Conservation (phyloP, 2,797 vertebrate species). For the Enteromius unitaeniatus region DNA sequence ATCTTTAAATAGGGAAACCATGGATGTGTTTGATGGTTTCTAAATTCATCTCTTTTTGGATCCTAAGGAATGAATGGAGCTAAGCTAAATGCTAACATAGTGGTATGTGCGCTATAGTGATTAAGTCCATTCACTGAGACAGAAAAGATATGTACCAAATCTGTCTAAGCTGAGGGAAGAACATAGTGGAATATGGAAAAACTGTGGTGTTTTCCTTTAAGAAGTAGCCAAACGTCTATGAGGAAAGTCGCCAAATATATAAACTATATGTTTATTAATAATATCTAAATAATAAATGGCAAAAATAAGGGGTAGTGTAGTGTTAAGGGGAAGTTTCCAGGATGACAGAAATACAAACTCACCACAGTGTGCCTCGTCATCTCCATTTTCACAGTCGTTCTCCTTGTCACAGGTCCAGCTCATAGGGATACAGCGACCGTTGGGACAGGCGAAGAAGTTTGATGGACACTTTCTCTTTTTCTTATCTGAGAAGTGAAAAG, state of each 20-base stretch:
- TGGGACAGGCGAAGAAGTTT: constrained; percentile 89
- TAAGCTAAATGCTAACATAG: no score
- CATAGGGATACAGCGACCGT: constrained; percentile 85
- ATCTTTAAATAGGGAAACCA: no score
- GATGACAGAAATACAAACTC: constrained; percentile 56
- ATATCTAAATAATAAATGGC: not conserved
- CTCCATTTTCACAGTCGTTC: constrained; percentile 87
- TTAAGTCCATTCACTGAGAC: no score
- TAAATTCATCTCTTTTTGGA: no score
- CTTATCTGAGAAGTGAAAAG: constrained; percentile 74
- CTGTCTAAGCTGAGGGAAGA: no score
- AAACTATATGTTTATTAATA: not conserved
- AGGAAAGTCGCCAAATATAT: not conserved
- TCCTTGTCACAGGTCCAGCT: constrained; percentile 88
- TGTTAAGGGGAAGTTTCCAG: not conserved
- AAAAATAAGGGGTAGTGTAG: not conserved
- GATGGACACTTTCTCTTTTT: constrained; percentile 84
- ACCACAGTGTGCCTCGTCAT: constrained; percentile 86
- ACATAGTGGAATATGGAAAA: no score
- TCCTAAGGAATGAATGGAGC: no score
- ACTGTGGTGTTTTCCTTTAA: no score
- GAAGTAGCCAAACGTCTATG: not conserved
- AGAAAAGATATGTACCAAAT: no score
- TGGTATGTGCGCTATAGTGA: no score
- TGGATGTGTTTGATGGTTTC: no score